These are phyloP conservation scores for Aselliscus stoliczkanus DNA, from an alignment of 2,797 vertebrate species.

Conservation along the genomic window DNA sequence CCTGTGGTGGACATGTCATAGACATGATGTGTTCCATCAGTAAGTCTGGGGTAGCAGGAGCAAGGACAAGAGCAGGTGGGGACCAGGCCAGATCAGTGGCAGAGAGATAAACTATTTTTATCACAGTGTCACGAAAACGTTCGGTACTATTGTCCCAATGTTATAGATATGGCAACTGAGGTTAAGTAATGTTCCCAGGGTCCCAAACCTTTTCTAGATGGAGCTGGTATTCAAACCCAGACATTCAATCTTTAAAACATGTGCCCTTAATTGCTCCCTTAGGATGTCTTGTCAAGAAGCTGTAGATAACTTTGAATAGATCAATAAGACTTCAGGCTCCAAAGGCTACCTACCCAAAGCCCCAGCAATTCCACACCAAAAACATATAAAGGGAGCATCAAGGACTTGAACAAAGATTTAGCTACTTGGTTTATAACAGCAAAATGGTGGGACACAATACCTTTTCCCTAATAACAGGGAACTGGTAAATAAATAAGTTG, in stretches of 20 bases:
- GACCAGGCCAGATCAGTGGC: background rate
- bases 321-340: background rate
- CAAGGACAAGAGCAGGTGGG: background rate
- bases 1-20: background rate
- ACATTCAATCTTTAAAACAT: background rate
- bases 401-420: background rate
- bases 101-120: background rate
- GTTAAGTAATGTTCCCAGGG: background rate
- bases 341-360: background rate
- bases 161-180: background rate
- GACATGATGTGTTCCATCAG: background rate
- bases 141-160: background rate
- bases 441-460: background rate
- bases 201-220: background rate
- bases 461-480: background rate
- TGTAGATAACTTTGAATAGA: background rate
- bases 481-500: background rate
- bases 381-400: background rate
- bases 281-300: background rate
- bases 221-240: background rate
- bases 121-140: background rate
- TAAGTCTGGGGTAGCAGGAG: background rate
- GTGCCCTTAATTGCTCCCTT: background rate
- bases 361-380: background rate
- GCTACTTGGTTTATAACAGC: background rate